A percentile compares a stretch with the other conserved stretches of the same genome.
Conservation (phyloP, 2,113 vertebrate genomes). For the Ancistrus triradiatus region DNA sequence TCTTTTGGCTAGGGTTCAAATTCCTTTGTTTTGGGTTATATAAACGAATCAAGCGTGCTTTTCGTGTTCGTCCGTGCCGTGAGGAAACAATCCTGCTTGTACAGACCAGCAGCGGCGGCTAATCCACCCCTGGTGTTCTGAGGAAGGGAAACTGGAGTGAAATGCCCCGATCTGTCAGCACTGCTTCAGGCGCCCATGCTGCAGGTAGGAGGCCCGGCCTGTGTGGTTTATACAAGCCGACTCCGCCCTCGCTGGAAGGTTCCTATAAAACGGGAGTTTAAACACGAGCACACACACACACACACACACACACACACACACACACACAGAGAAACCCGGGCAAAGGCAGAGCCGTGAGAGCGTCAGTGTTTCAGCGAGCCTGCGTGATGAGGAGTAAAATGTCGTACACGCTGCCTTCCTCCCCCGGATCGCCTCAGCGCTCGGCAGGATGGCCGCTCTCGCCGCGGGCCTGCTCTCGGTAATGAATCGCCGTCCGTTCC, state of each 20-base stretch:
- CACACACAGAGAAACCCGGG: background rate
- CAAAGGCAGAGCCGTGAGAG: too few species aligned
- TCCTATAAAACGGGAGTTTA: background rate
- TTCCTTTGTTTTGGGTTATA: too few species aligned
- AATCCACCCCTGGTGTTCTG: too few species aligned
- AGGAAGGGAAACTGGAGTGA: too few species aligned
- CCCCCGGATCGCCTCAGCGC: background rate
- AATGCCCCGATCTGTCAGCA: background rate
- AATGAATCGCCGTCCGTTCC: background rate
- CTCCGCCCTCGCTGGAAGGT: background rate
- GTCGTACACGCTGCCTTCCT: background rate
- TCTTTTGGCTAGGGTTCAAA: too few species aligned
- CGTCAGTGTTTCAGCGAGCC: too few species aligned
- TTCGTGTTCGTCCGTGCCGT: too few species aligned
- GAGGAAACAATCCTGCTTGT: too few species aligned
- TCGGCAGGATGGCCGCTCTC: background rate
- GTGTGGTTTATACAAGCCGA: background rate
- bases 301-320: conserved; percentile 7
- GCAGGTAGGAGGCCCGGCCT: background rate
- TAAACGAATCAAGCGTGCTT: too few species aligned
- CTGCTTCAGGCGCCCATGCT: background rate
- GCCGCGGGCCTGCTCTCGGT: background rate
- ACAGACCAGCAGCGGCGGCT: too few species aligned
- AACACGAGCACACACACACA: background rate
- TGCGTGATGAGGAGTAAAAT: background rate